Evolutionary conservation across 1,140 invertebrate species (phyloP), one percentile per base, ranked within the genome.

Genomic region (Drosophila nannoptera): DNA sequence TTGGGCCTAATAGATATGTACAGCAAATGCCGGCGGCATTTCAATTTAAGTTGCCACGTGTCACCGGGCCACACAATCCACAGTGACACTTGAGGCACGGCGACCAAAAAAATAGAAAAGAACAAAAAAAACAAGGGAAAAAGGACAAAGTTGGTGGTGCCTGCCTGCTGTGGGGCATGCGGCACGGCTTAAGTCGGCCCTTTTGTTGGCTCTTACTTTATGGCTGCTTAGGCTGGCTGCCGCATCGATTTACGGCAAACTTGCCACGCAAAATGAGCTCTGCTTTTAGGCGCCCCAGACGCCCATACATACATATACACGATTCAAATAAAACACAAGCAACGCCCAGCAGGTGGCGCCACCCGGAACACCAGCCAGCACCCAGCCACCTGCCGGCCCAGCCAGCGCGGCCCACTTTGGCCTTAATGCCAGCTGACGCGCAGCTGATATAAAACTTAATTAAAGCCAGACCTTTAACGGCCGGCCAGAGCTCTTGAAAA

Each of bases 1-100:
- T 33, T 38, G 22, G 16, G 65, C 73, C 76, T 84, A 84, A 86
- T 86, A 77, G 69, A 75, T 80, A 75, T 83, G 78, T 84, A 80
- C 76, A 86, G 69, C 69, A 60, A 22, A 63, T 73, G 73, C 83
- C 73, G 69, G 77, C 80, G 69, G 80, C 80, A 74, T 86, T 84
- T 84, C 81, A 84, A 84, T 84, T 84, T 80, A 80, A 80, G 73
- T 76, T 80, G 73, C 81, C 80, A 84, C 81, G 80, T 86, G 81
- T 84, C 80, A 84, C 75, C 67, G 73, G 36, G 65, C 73, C 81
- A 77, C 69, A 78, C 76, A 73, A 84, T 80, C 76, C 81, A 74
- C 73, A 80, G 69, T 80, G 80, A 84, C 81, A 86, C 80, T 80
- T 75, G 43, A 80, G 74, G 68, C 70, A 62, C 14, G 38, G 9